Percentiles rank a stretch among this genome's conserved stretches.
Evolutionary conservation across 2,797 vertebrate genomes (phyloP).

Genomic region (Lagodon rhomboides): DNA sequence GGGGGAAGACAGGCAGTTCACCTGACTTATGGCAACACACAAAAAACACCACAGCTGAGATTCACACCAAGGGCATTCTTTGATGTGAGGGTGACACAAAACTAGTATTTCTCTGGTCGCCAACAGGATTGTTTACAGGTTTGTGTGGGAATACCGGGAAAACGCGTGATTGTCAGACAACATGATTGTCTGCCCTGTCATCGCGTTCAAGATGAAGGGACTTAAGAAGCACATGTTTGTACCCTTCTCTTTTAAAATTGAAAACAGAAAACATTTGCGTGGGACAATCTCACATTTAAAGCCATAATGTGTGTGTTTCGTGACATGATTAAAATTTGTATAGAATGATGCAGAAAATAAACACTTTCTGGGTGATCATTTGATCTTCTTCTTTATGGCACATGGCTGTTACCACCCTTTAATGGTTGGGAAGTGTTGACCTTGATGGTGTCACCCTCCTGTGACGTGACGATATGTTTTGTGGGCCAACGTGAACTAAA

Average conservation of each 20-base stretch:
- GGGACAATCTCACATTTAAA: neutral
- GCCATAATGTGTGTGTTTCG: neutral
- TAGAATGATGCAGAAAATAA: neutral
- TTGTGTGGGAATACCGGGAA: neutral
- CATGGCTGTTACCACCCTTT: neutral
- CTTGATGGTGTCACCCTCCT: conserved; percentile 22
- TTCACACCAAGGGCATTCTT: too few relatives aligned
- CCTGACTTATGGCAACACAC: too few relatives aligned
- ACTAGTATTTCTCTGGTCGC: conserved; percentile 14
- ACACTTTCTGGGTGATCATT: neutral
- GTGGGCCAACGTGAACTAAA: conserved; percentile 22
- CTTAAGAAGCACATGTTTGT: neutral
- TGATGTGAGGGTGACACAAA: neutral
- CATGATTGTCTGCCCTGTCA: neutral
- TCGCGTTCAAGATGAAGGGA: neutral
- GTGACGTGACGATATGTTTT: conserved; percentile 44
- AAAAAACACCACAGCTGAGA: too few relatives aligned
- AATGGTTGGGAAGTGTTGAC: conserved; percentile 18
- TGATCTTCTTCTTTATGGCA: neutral
- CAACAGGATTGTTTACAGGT: conserved; percentile 23
- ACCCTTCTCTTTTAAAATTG: neutral
- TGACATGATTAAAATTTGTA: neutral
- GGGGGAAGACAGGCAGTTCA: too few relatives aligned
- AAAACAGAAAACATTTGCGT: neutral
- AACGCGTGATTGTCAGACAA: neutral